Evolutionary conservation across 1,140 invertebrate genomes (phyloP).

Genomic region (Heliconius melpomene): DNA sequence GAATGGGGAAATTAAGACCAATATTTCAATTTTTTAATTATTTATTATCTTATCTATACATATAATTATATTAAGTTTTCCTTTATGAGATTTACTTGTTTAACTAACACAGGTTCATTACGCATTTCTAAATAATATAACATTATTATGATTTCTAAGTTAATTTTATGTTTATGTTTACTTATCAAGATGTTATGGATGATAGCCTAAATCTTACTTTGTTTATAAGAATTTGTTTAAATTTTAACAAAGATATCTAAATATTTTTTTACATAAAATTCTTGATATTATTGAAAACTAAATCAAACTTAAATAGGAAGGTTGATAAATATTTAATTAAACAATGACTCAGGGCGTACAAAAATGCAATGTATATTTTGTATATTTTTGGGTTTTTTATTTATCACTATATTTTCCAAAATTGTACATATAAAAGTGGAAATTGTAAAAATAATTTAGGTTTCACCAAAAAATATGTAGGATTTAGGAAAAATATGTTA

Average conservation of each 20-base stretch:
- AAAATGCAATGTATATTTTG: background rate
- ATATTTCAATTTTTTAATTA: background rate
- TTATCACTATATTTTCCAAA: background rate
- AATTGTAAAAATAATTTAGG: background rate
- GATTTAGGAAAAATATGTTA: background rate
- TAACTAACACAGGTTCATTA: slow-evolving; percentile 6
- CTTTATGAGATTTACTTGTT: background rate
- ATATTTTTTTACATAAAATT: background rate
- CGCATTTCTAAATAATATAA: background rate
- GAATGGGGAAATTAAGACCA: background rate
- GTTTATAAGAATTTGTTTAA: background rate
- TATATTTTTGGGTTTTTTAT: background rate
- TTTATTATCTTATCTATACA: slow-evolving; percentile 11
- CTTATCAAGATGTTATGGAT: background rate
- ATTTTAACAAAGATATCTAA: background rate
- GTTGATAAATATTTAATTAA: background rate
- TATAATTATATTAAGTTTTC: background rate
- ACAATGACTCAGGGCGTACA: background rate
- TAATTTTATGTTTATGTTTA: slow-evolving; percentile 1
- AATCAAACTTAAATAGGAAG: background rate
- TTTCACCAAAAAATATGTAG: background rate
- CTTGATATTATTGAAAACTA: background rate
- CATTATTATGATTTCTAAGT: background rate
- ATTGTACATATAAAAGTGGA: background rate
- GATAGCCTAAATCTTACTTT: background rate